These are phyloP conservation scores for Tanypteryx hageni DNA, from an alignment of 2,888 invertebrate species.

Conservation along the genomic window DNA sequence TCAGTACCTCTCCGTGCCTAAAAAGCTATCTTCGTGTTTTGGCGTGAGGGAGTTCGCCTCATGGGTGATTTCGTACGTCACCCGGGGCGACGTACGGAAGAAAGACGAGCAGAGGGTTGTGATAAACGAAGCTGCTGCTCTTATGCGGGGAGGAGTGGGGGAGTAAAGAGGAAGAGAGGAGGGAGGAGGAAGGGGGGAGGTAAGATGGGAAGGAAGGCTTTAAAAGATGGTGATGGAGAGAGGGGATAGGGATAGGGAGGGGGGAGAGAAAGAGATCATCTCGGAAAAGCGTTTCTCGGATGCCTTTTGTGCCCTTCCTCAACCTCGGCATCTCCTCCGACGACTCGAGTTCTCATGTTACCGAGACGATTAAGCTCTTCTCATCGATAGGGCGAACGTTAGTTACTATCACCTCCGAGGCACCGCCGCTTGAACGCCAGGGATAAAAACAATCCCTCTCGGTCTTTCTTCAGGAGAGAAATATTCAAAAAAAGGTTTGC, in stretches of 20 bases:
- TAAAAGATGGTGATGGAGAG: neutral
- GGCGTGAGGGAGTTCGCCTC: constrained; percentile 23
- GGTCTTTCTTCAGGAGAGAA: too few species aligned
- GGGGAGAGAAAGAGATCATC: neutral
- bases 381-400: too few species aligned
- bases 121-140: constrained; percentile 42
- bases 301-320: constrained; percentile 27
- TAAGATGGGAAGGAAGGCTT: neutral
- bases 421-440: too few species aligned
- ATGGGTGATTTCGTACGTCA: constrained; percentile 2
- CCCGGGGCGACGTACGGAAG: constrained; percentile 7
- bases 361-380: too few species aligned
- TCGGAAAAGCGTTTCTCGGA: neutral
- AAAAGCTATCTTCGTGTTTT: constrained; percentile 27
- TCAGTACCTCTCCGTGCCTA: neutral
- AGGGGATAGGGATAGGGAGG: too few species aligned
- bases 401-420: too few species aligned
- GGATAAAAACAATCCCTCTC: too few species aligned
- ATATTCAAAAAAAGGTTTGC: too few species aligned
- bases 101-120: constrained; percentile 34
- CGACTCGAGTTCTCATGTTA: too few species aligned
- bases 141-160: neutral
- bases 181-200: neutral
- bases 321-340: neutral
- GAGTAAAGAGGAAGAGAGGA: neutral